phyloP scores from a whole-genome alignment of 1,140 invertebrate species.

The Bactericera cockerelli region DNA sequence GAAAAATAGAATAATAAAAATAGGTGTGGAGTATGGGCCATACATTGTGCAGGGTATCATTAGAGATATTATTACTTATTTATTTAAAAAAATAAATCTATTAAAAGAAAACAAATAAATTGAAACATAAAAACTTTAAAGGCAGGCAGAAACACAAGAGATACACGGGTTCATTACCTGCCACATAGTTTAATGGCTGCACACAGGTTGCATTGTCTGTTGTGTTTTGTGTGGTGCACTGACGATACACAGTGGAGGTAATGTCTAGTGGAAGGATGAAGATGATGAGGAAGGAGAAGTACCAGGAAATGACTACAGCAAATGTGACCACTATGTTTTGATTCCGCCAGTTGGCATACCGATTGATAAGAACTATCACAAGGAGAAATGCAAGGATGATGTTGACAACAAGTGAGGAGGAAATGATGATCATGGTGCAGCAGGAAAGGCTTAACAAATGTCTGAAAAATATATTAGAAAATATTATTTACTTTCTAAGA shows the following conservation, averaged over 20 bases:
- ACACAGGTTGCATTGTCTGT: conserved; percentile 3
- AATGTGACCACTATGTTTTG: conserved; percentile 87
- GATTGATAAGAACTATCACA: conserved; percentile 66
- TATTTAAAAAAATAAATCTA: too few species aligned
- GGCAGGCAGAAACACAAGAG: too few species aligned
- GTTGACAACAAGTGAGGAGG: conserved; percentile 53
- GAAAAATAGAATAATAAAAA: too few species aligned
- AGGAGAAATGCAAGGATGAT: conserved; percentile 63
- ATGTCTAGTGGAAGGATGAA: conserved; percentile 94
- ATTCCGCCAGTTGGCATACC: conserved; percentile 88
- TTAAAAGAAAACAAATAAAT: too few species aligned
- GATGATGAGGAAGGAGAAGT: conserved; percentile 95
- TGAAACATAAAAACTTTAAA: too few species aligned
- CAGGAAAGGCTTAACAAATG: neutral
- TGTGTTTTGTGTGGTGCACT: conserved; percentile 41
- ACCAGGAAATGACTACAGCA: conserved; percentile 92
- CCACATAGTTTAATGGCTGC: conserved; percentile 36
- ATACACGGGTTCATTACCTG: too few species aligned
- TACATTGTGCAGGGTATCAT: too few species aligned
- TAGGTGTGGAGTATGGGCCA: too few species aligned
- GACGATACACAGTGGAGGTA: conserved; percentile 69
- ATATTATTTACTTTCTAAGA: neutral
- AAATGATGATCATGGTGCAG: conserved; percentile 1
- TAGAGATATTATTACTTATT: too few species aligned
- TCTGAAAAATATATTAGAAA: neutral